A percentile compares a stretch with the other conserved stretches of the same genome.
These are phyloP conservation scores for Craniophora ligustri DNA, from an alignment of 2,888 invertebrate species.

Conservation along the genomic window DNA sequence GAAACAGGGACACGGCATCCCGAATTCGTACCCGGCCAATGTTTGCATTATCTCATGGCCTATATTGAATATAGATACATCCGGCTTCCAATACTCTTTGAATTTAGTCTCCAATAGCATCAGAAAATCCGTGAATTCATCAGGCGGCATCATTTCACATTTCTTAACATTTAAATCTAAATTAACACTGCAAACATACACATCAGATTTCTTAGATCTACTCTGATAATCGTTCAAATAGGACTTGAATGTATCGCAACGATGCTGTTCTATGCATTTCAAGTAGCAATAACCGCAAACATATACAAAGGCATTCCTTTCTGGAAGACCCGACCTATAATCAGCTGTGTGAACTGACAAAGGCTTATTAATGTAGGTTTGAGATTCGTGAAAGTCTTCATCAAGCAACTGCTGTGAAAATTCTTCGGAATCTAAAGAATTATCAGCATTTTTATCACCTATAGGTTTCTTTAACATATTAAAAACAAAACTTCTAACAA, in stretches of 20 bases:
- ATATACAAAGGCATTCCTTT: constrained; percentile 41
- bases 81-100: constrained; percentile 34
- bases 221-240: constrained; percentile 12
- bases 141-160: constrained; percentile 30
- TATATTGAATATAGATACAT: constrained; percentile 32
- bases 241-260: constrained; percentile 36
- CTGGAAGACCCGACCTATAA: constrained; percentile 37
- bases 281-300: constrained; percentile 44
- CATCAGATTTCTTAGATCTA: neutral
- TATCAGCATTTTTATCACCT: constrained; percentile 14
- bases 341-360: constrained; percentile 40
- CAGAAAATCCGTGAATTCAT: constrained; percentile 39
- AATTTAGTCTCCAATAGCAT: constrained; percentile 44
- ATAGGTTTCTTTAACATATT: constrained; percentile 43
- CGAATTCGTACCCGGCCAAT: constrained; percentile 34
- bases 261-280: constrained; percentile 40
- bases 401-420: constrained; percentile 24
- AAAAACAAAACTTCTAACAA: constrained; percentile 35
- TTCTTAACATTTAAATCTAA: constrained; percentile 14
- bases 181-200: constrained; percentile 9
- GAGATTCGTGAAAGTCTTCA: constrained; percentile 15
- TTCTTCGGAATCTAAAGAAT: constrained; percentile 24
- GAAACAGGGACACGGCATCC: constrained; percentile 47
- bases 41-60: constrained; percentile 40
- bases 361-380: constrained; percentile 9